A percentile compares a stretch with the other conserved stretches of the same genome.
Evolutionary conservation across 2,888 invertebrate genomes (phyloP).

Genomic region (Xestia xanthographa): DNA sequence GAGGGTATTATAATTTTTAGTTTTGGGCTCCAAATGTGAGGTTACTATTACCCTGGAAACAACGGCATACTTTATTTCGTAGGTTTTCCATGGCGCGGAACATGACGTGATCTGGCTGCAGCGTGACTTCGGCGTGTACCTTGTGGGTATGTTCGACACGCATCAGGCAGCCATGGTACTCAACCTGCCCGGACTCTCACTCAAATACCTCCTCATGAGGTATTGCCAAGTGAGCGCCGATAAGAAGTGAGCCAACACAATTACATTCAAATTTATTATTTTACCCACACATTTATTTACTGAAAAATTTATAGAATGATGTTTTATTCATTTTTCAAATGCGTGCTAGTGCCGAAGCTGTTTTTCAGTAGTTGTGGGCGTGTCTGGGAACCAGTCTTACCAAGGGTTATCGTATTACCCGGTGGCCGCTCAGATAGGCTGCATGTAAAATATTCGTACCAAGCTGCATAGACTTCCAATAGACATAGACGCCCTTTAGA

Average conservation of each 20-base stretch:
- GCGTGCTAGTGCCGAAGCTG: neutral
- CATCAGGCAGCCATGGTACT: constrained; percentile 95
- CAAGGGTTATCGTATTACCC: neutral
- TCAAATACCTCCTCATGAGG: constrained; percentile 94
- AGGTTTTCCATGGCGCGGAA: constrained; percentile 98
- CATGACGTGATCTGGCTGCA: constrained; percentile 98
- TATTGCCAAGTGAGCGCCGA: constrained; percentile 95
- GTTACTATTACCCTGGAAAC: neutral
- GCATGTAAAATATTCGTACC: neutral
- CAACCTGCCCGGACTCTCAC: constrained; percentile 92
- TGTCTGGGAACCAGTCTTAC: neutral
- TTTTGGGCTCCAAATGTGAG: neutral
- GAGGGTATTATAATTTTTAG: neutral
- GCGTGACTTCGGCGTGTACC: constrained; percentile 97
- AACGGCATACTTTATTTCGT: constrained; percentile 40
- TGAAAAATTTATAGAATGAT: no score
- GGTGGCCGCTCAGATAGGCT: neutral
- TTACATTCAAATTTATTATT: neutral
- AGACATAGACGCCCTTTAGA: no score
- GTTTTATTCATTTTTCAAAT: neutral
- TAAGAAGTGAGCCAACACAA: constrained; percentile 91
- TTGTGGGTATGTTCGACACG: constrained; percentile 99
- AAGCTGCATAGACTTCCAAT: no score
- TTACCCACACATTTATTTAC: neutral
- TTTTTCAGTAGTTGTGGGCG: neutral